Evolutionary conservation across 2,797 vertebrate genomes (phyloP).

Genomic region (Euthynnus affinis): DNA sequence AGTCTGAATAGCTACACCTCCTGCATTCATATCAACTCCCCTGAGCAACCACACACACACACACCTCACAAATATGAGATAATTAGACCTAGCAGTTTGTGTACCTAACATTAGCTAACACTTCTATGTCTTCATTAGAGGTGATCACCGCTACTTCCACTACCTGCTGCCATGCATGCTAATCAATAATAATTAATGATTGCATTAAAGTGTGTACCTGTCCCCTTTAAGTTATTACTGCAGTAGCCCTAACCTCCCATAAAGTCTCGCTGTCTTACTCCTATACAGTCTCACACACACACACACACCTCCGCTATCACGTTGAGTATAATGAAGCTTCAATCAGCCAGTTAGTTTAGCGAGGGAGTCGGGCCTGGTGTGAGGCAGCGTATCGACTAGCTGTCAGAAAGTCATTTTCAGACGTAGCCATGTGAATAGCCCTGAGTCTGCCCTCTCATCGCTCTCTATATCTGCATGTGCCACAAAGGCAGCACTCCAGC

Average conservation of each 20-base stretch:
- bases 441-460: constrained; percentile 66
- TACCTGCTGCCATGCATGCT: constrained; percentile 58
- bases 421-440: constrained; percentile 74
- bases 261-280: constrained; percentile 29
- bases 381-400: constrained; percentile 81
- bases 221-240: constrained; percentile 72
- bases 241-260: constrained; percentile 61
- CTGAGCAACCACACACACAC: constrained; percentile 3
- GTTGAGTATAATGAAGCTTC: constrained; percentile 79
- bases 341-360: constrained; percentile 78
- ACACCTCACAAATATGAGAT: constrained; percentile 30
- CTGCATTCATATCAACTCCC: constrained; percentile 40
- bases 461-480: constrained; percentile 70
- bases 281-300: constrained; percentile 29
- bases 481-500: constrained; percentile 41
- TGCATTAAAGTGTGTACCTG: constrained; percentile 31
- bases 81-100: constrained; percentile 56
- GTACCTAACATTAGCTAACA: constrained; percentile 57
- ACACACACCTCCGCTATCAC: constrained; percentile 43
- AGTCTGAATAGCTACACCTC: constrained; percentile 23
- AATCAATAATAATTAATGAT: constrained; percentile 73
- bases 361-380: constrained; percentile 64
- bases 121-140: constrained; percentile 74
- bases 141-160: constrained; percentile 54
- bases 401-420: constrained; percentile 85